Conservation (phyloP, 1,140 invertebrate genomes). For the Asobara japonica region DNA sequence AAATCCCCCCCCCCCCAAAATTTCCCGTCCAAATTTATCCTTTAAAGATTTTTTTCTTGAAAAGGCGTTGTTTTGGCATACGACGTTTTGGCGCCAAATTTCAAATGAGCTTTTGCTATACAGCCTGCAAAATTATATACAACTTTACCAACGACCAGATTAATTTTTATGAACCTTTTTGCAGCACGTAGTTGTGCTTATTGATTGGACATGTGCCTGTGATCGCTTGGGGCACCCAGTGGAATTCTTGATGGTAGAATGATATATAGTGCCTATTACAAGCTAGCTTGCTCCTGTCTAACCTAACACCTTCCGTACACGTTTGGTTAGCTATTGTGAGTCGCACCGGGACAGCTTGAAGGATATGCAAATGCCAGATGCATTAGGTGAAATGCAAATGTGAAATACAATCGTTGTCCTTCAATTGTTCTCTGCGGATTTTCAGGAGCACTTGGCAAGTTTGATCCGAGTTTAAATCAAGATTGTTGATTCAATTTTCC, state of each 20-base stretch:
- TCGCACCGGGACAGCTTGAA: neutral
- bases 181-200: neutral
- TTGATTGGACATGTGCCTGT: neutral
- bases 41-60: no score
- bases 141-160: no score
- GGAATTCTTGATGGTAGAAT: neutral
- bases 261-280: constrained; percentile 5
- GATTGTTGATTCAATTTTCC: neutral
- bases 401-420: neutral
- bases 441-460: neutral
- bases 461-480: neutral
- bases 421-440: neutral
- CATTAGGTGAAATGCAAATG: neutral
- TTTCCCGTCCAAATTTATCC: no score
- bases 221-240: neutral
- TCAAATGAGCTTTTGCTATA: no score
- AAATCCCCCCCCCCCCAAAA: no score
- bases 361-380: neutral
- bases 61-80: no score
- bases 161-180: no score
- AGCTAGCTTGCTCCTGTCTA: neutral
- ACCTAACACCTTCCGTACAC: neutral
- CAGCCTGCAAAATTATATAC: no score
- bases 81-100: no score
- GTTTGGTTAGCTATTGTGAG: neutral